These are phyloP conservation scores for Graptemys geographica DNA, from an alignment of 2,797 vertebrate species.

Conservation along the genomic window DNA sequence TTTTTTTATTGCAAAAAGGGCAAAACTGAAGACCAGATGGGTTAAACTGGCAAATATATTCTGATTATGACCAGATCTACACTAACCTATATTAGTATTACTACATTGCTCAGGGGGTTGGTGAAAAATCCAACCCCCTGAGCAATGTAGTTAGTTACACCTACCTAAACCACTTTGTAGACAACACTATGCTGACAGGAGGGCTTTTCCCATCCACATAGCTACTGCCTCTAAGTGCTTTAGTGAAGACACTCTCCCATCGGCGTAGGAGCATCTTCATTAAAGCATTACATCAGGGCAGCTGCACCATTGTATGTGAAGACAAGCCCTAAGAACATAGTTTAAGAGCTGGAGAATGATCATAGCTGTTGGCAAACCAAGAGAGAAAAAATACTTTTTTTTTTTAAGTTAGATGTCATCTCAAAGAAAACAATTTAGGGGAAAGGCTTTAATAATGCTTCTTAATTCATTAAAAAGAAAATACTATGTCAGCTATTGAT, in stretches of 20 bases:
- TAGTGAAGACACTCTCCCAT: neutral
- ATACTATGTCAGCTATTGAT: neutral
- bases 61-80: neutral
- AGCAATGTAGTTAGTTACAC: neutral
- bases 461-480: conserved; percentile 28
- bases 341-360: neutral
- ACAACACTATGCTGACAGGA: neutral
- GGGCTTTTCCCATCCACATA: neutral
- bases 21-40: neutral
- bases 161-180: neutral
- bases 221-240: neutral
- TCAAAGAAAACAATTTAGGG: neutral
- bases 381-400: neutral
- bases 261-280: neutral
- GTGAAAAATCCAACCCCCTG: neutral
- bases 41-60: neutral
- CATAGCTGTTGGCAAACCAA: conserved; percentile 24
- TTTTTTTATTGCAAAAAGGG: neutral
- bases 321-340: neutral
- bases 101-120: neutral
- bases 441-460: neutral
- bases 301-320: neutral
- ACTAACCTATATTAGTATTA: neutral
- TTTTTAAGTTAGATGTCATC: neutral
- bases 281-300: neutral